These are phyloP conservation scores for Sturnira hondurensis DNA, from an alignment of 2,113 vertebrate species.

Conservation along the genomic window DNA sequence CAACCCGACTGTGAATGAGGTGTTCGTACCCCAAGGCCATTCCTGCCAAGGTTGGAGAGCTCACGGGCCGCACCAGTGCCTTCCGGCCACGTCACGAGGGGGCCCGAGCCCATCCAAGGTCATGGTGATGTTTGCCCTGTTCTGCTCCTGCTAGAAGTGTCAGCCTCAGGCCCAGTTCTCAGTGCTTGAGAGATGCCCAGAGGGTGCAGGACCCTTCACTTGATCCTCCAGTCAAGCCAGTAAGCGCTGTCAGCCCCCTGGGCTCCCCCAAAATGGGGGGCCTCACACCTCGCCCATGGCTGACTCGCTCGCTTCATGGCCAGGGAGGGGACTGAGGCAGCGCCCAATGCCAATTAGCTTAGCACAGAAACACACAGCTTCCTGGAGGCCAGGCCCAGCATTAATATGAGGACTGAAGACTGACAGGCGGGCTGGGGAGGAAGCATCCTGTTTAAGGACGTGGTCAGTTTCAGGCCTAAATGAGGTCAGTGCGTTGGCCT, in stretches of 20 bases:
- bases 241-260: neutral
- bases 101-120: neutral
- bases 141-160: neutral
- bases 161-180: neutral
- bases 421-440: neutral
- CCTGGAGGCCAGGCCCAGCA: neutral
- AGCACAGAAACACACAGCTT: neutral
- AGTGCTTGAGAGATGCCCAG: neutral
- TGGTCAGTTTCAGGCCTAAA: neutral
- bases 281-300: neutral
- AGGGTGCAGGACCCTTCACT: neutral
- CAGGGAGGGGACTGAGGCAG: neutral
- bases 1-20: neutral
- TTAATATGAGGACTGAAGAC: neutral
- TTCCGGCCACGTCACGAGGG: neutral
- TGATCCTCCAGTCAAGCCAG: neutral
- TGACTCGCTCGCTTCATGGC: neutral
- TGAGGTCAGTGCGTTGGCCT: neutral
- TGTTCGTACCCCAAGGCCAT: neutral
- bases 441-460: neutral
- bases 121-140: neutral
- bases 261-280: neutral
- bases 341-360: neutral
- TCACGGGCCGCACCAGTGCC: neutral
- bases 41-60: neutral